phyloP scores from a whole-genome alignment of 2,113 vertebrate genomes.

The Mesitornis unicolor region DNA sequence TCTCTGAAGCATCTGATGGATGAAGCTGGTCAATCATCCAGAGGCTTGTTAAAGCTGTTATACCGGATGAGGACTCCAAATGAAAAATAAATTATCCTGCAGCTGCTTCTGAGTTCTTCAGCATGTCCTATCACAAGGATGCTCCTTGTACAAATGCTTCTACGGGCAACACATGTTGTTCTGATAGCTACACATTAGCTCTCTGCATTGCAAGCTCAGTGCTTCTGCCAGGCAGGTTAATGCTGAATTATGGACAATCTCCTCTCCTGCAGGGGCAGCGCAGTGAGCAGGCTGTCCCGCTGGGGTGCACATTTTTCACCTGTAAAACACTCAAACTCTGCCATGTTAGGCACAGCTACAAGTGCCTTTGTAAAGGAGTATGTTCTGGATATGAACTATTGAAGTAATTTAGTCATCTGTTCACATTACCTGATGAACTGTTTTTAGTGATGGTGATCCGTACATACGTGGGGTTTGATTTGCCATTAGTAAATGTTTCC shows the following conservation, averaged over 20 bases:
- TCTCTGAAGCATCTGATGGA: background rate
- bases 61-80: slow-evolving; percentile 5
- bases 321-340: background rate
- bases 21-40: slow-evolving; percentile 22
- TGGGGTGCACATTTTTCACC: background rate
- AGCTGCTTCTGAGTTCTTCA: slow-evolving; percentile 24
- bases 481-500: slow-evolving; percentile 19
- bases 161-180: background rate
- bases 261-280: background rate
- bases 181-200: background rate
- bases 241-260: background rate
- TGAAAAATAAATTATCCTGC: slow-evolving; percentile 18
- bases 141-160: background rate
- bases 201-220: background rate
- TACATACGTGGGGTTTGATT: background rate
- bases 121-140: background rate
- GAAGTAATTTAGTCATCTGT: background rate
- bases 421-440: background rate
- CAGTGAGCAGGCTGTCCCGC: background rate
- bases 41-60: background rate
- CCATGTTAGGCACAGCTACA: background rate
- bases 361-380: background rate
- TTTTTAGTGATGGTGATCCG: background rate
- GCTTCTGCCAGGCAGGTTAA: background rate
- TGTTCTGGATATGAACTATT: background rate